A percentile compares a stretch with the other conserved stretches of the same genome.
phyloP scores from a whole-genome alignment of 2,888 invertebrate species.

The Eilema caniola region DNA sequence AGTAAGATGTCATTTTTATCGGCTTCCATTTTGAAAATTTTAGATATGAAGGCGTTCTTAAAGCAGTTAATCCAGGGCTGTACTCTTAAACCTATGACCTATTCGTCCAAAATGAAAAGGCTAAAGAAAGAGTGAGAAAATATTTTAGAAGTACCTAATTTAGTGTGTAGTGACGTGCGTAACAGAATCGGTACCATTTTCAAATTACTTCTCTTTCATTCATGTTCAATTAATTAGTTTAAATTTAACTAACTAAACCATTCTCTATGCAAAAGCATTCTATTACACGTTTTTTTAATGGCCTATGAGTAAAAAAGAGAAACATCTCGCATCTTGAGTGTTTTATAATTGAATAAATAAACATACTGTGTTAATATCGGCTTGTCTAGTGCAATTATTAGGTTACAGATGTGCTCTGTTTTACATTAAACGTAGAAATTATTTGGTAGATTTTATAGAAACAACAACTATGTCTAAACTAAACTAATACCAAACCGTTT shows the following conservation, averaged over 20 bases:
- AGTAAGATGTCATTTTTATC: too few relatives aligned
- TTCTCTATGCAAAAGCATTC: background rate
- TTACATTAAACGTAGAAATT: slow-evolving; percentile 36
- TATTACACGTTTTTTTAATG: background rate
- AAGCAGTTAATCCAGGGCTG: background rate
- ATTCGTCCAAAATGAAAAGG: too few relatives aligned
- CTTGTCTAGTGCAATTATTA: slow-evolving; percentile 28
- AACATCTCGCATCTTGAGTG: slow-evolving; percentile 21
- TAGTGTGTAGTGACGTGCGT: too few relatives aligned
- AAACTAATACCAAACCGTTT: too few relatives aligned
- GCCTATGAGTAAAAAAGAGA: background rate
- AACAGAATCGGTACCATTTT: background rate
- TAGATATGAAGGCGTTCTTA: background rate
- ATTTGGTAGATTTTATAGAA: background rate
- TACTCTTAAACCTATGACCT: background rate
- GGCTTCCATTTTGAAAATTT: too few relatives aligned
- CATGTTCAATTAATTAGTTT: background rate
- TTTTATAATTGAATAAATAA: slow-evolving; percentile 52
- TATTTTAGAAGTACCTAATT: too few relatives aligned
- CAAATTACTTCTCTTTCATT: background rate
- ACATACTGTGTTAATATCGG: slow-evolving; percentile 57
- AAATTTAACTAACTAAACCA: background rate
- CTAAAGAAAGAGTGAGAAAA: background rate
- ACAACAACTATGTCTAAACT: background rate
- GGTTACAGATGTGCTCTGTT: slow-evolving; percentile 21